These are phyloP conservation scores for Notarius lentiginosus DNA, from an alignment of 2,113 vertebrate species.

Conservation along the genomic window DNA sequence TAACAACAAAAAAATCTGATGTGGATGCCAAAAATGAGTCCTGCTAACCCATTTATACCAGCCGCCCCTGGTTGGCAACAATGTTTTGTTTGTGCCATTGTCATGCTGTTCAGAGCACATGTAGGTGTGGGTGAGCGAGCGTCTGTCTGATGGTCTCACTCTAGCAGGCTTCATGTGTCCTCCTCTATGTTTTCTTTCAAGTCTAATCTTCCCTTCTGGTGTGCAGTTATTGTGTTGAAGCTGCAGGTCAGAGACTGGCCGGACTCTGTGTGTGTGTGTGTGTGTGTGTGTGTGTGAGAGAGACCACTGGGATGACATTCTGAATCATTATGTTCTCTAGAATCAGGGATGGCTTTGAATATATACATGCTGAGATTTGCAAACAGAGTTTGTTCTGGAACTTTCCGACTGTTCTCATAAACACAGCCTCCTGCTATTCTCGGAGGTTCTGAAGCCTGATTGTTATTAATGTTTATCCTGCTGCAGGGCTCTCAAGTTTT, in stretches of 20 bases:
- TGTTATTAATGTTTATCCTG: conserved; percentile 1
- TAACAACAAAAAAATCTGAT: not conserved
- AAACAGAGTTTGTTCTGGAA: not conserved
- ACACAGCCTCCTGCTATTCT: not conserved
- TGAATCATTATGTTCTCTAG: not conserved
- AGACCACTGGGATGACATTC: not conserved
- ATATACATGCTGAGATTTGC: not conserved
- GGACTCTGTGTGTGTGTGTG: not conserved
- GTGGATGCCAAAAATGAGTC: not conserved
- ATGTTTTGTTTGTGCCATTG: not conserved
- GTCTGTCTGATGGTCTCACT: conserved; percentile 12
- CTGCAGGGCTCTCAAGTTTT: not conserved
- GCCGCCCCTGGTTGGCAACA: not conserved
- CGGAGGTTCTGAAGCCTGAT: not conserved
- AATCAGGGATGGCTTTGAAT: not conserved
- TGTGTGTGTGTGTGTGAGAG: not conserved
- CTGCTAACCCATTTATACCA: not conserved
- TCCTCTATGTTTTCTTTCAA: conserved; percentile 27
- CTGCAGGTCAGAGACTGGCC: not conserved
- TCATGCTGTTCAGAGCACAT: conserved; percentile 19
- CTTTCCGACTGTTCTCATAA: not conserved
- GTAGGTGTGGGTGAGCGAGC: conserved; percentile 22
- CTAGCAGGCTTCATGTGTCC: conserved; percentile 7
- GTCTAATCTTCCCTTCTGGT: conserved; percentile 23
- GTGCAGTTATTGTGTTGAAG: not conserved